Base-by-base conservation (phyloP, 2,797 vertebrate species). In the Geotrypetes seraphini region DNA sequence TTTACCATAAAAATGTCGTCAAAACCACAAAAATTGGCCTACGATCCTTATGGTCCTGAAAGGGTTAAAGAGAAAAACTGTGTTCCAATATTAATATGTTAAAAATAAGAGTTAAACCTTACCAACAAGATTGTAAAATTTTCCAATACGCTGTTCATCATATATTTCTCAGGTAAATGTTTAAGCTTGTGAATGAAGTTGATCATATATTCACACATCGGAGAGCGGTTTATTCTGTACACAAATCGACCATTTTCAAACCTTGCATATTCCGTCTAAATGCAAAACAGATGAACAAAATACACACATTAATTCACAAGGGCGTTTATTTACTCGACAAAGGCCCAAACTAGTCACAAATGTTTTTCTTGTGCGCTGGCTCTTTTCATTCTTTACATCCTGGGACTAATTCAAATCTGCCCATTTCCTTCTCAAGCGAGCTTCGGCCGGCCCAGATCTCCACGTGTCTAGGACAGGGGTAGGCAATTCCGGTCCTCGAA, bases 141-240 rank as follows among this genome's bases (percentile, higher is more conserved):
- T 86, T 99, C 96, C 91, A 99, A 81, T 34, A 99, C 96, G 6
- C 96, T 99, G 85, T 99, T 99, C 96, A 99, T 99, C 96, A 99
- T 99, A 63, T 99, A 99, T 71, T 98, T 98, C 74, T 99, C 96
- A 12, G 96, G 96, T 79, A 99, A 83, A 77, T 98, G 96, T 71
- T 99, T 99, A 56, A 99, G 87, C 64, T 98, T 98, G 80, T 99
- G 95, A 77, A 99, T 99, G 78, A 99, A 97, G 80, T 99, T 99
- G 74, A 98, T 98, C 96, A 99, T 99, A 52, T 99, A 99, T 90
- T 99, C 95, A 75, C 96, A 99, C 96, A 99, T 99, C 0, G 96
- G 96, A 25, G 96, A 99, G 32, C 96, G 86, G 60, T 91, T 95
- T 90, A 99, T 99, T 69, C 95, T 82, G 73, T 95, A 99, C 36